Evolutionary conservation across 2,888 invertebrate genomes (phyloP), one percentile per base, ranked within the genome.

Genomic region (Cacoxenus indagator): DNA sequence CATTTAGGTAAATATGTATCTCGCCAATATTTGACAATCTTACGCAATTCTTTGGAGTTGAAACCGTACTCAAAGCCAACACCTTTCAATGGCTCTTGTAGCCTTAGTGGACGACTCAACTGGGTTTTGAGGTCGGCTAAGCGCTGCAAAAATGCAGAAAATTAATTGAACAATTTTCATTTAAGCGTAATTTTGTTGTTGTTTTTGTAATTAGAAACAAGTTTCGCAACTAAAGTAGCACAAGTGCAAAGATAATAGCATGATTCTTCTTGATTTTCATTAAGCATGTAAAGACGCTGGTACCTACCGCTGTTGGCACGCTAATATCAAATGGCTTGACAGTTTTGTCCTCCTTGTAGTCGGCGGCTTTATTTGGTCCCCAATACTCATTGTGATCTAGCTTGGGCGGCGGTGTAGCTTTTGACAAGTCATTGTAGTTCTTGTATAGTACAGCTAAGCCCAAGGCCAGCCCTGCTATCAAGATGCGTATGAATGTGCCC

Each of bases 21-120:
- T 11, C 90, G 90, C 98, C 98, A 98, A 85, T 94, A 94, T 55
- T 93, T 90, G 0, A 94, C 85, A 6, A 96, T 89, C 73, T 90
- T 90, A 11, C 90, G 89, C 4, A 96, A 86, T 72, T 92, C 92
- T 46, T 92, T 89, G 0, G 92, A 88, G 81, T 95, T 94, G 84
- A 96, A 93, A 1, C 97, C 97, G 81, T 96, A 96, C 69, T 92
- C 90, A 87, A 95, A 96, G 5, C 91, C 91, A 0, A 90, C 87
- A 61, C 90, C 91, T 85, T 94, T 92, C 59, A 94, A 82, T 0
- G 95, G 93, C 11, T 89, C 89, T 0, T 88, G 86, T 3, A 91
- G 88, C 2, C 90, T 85, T 8, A 90, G 88, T 19, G 91, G 89
- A 62, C 89, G 89, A 64, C 89, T 89, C 64, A 95, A 87, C 64